Evolutionary conservation across 2,888 invertebrate genomes (phyloP).

Genomic region (Drosophila neotestacea): DNA sequence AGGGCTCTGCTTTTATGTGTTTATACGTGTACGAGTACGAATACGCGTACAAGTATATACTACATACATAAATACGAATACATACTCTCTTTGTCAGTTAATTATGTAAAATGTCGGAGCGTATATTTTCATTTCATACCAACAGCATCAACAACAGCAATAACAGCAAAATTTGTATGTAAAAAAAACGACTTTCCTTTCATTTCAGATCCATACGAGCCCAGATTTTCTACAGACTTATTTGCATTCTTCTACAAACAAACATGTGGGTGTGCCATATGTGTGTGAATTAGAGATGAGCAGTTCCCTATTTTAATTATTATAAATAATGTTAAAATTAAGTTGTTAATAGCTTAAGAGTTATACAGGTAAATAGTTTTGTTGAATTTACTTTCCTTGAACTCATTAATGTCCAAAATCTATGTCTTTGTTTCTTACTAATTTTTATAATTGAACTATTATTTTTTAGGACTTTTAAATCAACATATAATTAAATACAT

Average conservation of each 20-base stretch:
- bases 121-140: conserved; percentile 50
- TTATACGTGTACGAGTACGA: conserved; percentile 5
- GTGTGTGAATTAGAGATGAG: conserved; percentile 40
- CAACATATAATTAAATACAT: too few relatives aligned
- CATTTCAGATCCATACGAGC: conserved; percentile 43
- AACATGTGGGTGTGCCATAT: conserved; percentile 3
- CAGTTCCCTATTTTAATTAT: background rate
- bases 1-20: conserved; percentile 32
- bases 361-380: too few relatives aligned
- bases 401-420: too few relatives aligned
- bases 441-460: too few relatives aligned
- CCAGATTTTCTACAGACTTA: conserved; percentile 43
- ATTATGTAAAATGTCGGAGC: conserved; percentile 73
- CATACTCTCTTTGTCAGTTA: conserved; percentile 74
- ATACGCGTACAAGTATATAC: conserved; percentile 3
- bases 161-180: conserved; percentile 25
- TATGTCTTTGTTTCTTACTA: too few relatives aligned
- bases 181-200: conserved; percentile 60
- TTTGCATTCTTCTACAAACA: conserved; percentile 28
- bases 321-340: background rate
- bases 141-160: conserved; percentile 6
- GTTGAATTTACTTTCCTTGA: too few relatives aligned
- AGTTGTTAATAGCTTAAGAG: background rate
- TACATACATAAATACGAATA: conserved; percentile 36
- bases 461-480: too few relatives aligned